Conservation (phyloP, 2,888 invertebrate species). For the Leptopterna dolabrata region DNA sequence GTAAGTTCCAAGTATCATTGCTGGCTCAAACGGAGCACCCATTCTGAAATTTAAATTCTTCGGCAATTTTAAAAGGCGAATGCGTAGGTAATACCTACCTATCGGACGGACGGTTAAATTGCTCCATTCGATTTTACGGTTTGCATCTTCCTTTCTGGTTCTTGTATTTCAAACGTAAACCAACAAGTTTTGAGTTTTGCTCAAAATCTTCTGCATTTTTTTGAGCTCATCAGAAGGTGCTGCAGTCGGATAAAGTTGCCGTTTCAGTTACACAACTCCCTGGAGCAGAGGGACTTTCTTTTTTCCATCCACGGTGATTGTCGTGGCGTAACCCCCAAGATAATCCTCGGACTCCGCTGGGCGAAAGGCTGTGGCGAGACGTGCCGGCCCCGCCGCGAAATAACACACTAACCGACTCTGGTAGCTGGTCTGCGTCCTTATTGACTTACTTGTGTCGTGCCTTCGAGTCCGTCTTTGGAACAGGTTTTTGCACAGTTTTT, state of each 20-base stretch:
- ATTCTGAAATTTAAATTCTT: no score
- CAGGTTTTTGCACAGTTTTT: no score
- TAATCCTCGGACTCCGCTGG: neutral
- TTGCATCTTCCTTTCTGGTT: no score
- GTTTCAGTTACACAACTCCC: slow-evolving; percentile 31
- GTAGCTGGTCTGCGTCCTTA: neutral
- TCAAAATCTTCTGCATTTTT: neutral
- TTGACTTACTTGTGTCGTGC: neutral
- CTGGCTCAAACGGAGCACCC: no score
- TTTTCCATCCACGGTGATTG: slow-evolving; percentile 28
- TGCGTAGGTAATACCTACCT: no score
- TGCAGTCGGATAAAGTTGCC: slow-evolving; percentile 25
- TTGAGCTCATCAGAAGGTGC: neutral
- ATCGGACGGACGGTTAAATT: no score
- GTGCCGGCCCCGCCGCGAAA: neutral
- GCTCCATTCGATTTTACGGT: no score
- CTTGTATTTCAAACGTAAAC: no score
- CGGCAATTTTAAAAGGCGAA: no score
- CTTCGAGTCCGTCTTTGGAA: neutral
- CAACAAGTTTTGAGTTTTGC: no score
- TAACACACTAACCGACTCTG: neutral
- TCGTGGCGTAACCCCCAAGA: slow-evolving; percentile 40
- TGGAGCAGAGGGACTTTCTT: slow-evolving; percentile 37
- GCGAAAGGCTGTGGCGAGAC: neutral
- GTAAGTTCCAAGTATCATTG: no score